A percentile compares a stretch with the other conserved stretches of the same genome.
These are phyloP conservation scores for Geopemphigus sp. DNA, from an alignment of 1,140 invertebrate species.

Conservation along the genomic window DNA sequence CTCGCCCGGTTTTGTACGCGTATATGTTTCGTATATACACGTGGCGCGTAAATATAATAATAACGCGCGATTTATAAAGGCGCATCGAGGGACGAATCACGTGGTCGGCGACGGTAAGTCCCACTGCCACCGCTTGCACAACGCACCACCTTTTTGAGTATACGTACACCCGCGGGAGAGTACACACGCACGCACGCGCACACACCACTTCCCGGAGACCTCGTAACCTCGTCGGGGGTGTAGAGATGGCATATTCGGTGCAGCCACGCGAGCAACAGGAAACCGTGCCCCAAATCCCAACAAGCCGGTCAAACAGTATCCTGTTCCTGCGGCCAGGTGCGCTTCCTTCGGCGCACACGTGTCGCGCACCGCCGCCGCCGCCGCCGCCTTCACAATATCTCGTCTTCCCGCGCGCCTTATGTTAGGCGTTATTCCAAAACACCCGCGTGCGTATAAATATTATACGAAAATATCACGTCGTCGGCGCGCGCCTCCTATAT, in stretches of 20 bases:
- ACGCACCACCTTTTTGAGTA: slow-evolving; percentile 2
- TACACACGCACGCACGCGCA: not conserved
- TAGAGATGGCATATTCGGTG: not conserved
- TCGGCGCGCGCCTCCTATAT: not conserved
- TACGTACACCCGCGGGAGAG: not conserved
- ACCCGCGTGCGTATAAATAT: not conserved
- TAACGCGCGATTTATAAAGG: no score
- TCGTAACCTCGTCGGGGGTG: slow-evolving; percentile 23
- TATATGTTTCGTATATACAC: no score
- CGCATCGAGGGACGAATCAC: not conserved
- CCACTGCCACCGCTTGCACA: slow-evolving; percentile 22
- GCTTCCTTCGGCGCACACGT: slow-evolving; percentile 20
- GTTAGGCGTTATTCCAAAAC: slow-evolving; percentile 38
- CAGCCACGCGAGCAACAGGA: slow-evolving; percentile 33
- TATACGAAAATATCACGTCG: no score
- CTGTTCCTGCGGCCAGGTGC: slow-evolving; percentile 48
- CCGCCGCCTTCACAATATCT: not conserved
- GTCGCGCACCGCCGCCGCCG: slow-evolving; percentile 1
- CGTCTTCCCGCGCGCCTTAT: slow-evolving; percentile 28
- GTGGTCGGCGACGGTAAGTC: not conserved
- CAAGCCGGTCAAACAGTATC: slow-evolving; percentile 48
- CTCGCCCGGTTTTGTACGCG: no score
- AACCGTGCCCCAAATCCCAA: slow-evolving; percentile 47
- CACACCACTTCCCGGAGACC: slow-evolving; percentile 30
- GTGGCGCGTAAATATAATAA: no score